A percentile compares a stretch with the other conserved stretches of the same genome.
Evolutionary conservation across 2,113 vertebrate species (phyloP).

Genomic region (Elaphurus davidianus): DNA sequence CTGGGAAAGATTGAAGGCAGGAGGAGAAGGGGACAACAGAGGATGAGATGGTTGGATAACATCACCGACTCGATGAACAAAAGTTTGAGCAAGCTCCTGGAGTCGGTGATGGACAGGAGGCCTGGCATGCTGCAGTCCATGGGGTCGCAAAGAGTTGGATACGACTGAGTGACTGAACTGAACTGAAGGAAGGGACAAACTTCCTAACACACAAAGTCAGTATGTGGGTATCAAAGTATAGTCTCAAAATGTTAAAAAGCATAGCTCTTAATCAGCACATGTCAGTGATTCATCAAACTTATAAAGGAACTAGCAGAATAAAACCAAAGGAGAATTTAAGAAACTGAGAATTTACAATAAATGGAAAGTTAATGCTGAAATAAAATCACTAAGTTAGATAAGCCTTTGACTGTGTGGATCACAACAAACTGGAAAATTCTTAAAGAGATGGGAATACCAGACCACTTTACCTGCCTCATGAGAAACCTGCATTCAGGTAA

Average conservation of each 20-base stretch:
- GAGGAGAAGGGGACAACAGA: neutral
- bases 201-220: neutral
- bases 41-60: neutral
- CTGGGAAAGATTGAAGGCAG: neutral
- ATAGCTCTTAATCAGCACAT: neutral
- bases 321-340: constrained; percentile 17
- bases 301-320: neutral
- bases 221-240: neutral
- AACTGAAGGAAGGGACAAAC: neutral
- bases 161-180: neutral
- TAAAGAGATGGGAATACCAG: neutral
- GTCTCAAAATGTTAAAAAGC: constrained; percentile 19
- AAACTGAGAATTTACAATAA: neutral
- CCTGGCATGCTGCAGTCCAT: neutral
- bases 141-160: neutral
- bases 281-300: neutral
- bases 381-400: constrained; percentile 18
- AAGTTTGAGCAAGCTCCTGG: neutral
- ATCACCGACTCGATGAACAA: neutral
- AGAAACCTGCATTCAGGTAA: neutral
- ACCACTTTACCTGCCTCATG: neutral
- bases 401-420: neutral
- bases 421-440: neutral
- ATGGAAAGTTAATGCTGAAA: neutral
- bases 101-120: neutral